Conservation (phyloP, 2,113 vertebrate genomes). For the Speoplatyrhinus poulsoni region DNA sequence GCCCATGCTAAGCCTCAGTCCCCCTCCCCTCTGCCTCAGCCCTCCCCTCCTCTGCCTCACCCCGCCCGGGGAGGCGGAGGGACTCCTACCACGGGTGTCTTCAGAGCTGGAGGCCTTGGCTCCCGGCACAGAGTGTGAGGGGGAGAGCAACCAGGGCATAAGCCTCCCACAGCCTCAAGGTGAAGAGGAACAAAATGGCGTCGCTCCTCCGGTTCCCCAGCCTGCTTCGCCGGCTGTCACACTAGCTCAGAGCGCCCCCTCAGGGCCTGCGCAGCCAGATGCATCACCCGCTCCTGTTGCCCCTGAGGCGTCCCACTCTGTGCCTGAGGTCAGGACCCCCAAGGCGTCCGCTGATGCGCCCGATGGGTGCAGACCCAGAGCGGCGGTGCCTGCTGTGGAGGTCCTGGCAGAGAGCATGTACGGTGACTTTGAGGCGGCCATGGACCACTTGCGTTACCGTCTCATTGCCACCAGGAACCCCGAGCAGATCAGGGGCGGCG, state of each 20-base stretch:
- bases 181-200: conserved; percentile 38
- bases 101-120: conserved; percentile 57
- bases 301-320: conserved; percentile 26
- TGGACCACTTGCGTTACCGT: conserved; percentile 88
- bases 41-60: conserved; percentile 70
- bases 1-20: conserved; percentile 66
- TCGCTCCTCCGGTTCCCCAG: conserved; percentile 56
- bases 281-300: conserved; percentile 34
- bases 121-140: conserved; percentile 46
- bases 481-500: conserved; percentile 93
- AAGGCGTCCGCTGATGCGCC: conserved; percentile 33
- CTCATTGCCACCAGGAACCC: conserved; percentile 93
- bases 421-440: conserved; percentile 89
- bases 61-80: conserved; percentile 51
- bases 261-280: conserved; percentile 22
- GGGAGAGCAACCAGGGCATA: conserved; percentile 40
- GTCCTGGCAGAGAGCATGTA: conserved; percentile 96
- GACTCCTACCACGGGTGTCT: conserved; percentile 59
- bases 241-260: conserved; percentile 35
- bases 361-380: conserved; percentile 33
- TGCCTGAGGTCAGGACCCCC: conserved; percentile 39
- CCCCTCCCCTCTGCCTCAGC: conserved; percentile 58
- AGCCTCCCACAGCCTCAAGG: conserved; percentile 49
- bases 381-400: conserved; percentile 62
- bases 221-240: conserved; percentile 65